These are phyloP conservation scores for Lydus trimaculatus DNA, from an alignment of 2,888 invertebrate species.

Conservation along the genomic window DNA sequence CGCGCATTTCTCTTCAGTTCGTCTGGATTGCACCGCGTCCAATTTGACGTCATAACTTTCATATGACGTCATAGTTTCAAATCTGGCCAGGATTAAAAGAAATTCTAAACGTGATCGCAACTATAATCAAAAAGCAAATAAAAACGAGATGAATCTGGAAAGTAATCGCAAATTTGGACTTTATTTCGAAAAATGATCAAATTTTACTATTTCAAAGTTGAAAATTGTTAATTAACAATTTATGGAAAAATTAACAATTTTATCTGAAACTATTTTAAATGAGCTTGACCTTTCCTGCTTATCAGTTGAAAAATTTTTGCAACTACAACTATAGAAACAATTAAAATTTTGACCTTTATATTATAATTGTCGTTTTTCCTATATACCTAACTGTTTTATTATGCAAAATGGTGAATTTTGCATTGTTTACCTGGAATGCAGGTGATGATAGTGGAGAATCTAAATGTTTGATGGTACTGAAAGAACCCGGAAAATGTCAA, in stretches of 20 bases:
- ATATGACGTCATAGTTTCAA: slow-evolving; percentile 46
- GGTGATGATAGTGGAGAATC: slow-evolving; percentile 19
- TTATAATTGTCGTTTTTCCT: not conserved
- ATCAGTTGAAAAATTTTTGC: not conserved
- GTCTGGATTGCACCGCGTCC: slow-evolving; percentile 43
- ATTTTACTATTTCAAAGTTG: no score
- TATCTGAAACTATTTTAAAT: not conserved
- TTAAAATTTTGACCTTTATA: not conserved
- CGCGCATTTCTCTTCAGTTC: slow-evolving; percentile 32
- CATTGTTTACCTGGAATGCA: not conserved
- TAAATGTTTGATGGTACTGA: not conserved
- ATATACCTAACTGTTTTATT: not conserved
- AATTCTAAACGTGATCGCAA: not conserved
- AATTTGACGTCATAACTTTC: slow-evolving; percentile 46
- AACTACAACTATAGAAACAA: not conserved
- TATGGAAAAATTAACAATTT: not conserved
- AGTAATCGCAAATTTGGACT: no score
- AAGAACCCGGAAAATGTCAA: slow-evolving; percentile 45
- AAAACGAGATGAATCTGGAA: no score
- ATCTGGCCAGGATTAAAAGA: not conserved
- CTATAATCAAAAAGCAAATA: no score
- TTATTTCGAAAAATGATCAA: no score
- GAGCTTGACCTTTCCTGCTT: not conserved
- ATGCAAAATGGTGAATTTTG: not conserved
- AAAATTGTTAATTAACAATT: not conserved